phyloP scores from a whole-genome alignment of 1,140 invertebrate genomes.

The Ridgeia piscesae region DNA sequence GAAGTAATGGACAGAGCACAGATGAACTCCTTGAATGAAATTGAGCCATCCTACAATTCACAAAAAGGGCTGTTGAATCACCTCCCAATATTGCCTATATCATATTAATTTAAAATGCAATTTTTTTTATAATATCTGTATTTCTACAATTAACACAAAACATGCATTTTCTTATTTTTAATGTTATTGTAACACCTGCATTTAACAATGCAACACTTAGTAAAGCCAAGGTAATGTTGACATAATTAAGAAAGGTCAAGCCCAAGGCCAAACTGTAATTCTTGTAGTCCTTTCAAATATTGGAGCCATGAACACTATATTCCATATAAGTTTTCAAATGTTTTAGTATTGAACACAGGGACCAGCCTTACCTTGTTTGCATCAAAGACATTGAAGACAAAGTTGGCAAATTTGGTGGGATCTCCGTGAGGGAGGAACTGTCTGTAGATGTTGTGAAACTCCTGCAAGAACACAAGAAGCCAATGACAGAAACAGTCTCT shows the following conservation, averaged over 20 bases:
- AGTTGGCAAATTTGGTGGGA: conserved; percentile 93
- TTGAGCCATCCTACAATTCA: conserved; percentile 47
- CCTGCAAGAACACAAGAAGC: conserved; percentile 67
- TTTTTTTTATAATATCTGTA: background rate
- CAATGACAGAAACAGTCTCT: too few relatives aligned
- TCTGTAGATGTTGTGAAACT: conserved; percentile 98
- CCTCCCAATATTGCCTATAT: background rate
- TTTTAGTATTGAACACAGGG: background rate
- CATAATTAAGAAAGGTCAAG: too few relatives aligned
- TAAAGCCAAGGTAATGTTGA: too few relatives aligned
- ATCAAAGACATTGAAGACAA: conserved; percentile 97
- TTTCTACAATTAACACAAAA: background rate
- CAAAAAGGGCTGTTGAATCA: background rate
- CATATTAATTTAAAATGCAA: background rate
- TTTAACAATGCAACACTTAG: too few relatives aligned
- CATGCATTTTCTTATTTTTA: background rate
- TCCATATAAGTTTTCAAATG: background rate
- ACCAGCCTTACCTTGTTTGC: conserved; percentile 86
- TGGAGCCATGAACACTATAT: too few relatives aligned
- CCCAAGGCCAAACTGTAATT: too few relatives aligned
- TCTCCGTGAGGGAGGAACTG: conserved; percentile 99
- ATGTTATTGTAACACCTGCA: too few relatives aligned
- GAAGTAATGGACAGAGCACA: conserved; percentile 54
- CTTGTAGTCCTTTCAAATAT: too few relatives aligned
- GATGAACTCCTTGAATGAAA: conserved; percentile 56